Conservation (phyloP, 64 coral and sea anemone species). For the Dendrophyllia cribrosa region DNA sequence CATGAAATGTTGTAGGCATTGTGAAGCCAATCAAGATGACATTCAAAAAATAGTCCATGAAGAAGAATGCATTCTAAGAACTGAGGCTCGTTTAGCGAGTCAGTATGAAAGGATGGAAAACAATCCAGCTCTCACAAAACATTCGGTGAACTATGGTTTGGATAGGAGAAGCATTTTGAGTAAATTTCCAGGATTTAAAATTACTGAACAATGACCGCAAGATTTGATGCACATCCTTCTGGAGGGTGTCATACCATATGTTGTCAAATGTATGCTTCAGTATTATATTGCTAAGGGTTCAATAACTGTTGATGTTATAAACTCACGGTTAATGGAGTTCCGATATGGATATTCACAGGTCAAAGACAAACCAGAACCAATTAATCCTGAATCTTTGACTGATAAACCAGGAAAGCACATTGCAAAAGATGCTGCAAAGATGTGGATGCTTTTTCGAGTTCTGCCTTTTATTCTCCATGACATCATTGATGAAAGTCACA, state of each 20-base stretch:
- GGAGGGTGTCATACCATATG: not conserved
- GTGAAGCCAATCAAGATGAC: not conserved
- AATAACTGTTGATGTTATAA: not conserved
- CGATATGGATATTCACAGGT: constrained; percentile 42
- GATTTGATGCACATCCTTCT: constrained; percentile 11
- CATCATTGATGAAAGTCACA: constrained; percentile 28
- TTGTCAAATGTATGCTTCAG: constrained; percentile 21
- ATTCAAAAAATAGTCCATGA: constrained; percentile 36
- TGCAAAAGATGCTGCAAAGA: constrained; percentile 60
- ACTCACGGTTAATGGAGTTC: constrained; percentile 11
- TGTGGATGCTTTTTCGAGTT: constrained; percentile 56
- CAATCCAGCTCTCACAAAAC: not conserved
- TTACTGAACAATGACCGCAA: constrained; percentile 5
- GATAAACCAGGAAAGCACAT: constrained; percentile 27
- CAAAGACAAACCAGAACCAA: constrained; percentile 7
- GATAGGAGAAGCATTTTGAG: constrained; percentile 8
- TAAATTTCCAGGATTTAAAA: constrained; percentile 13
- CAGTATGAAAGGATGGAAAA: not conserved
- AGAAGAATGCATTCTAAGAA: not conserved
- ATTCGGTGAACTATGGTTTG: constrained; percentile 40
- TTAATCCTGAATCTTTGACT: not conserved
- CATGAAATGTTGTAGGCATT: constrained; percentile 35
- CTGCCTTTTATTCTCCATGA: constrained; percentile 70
- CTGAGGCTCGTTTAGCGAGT: not conserved
- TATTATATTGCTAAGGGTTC: constrained; percentile 5